Conservation (phyloP, 1,140 invertebrate species). For the Drosophila athabasca region DNA sequence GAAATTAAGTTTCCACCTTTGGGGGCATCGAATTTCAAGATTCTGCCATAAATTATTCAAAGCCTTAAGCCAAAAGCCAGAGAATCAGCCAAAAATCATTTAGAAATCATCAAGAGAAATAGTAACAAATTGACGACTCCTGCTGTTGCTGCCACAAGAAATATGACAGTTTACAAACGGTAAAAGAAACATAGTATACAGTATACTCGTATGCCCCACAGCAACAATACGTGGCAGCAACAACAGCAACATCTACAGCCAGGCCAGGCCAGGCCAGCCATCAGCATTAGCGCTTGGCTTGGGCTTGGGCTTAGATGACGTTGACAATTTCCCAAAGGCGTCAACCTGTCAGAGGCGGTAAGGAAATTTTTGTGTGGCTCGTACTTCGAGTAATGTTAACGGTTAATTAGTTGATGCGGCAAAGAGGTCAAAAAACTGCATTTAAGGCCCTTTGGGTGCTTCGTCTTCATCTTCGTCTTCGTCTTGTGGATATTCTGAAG, state of each 20-base stretch:
- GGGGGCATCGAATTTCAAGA: conserved; percentile 31
- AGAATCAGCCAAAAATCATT: conserved; percentile 29
- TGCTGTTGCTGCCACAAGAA: conserved; percentile 22
- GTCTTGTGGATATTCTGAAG: neutral
- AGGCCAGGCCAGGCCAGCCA: neutral
- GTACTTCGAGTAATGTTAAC: conserved; percentile 32
- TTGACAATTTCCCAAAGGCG: conserved; percentile 62
- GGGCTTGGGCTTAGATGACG: conserved; percentile 48
- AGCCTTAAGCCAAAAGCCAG: conserved; percentile 11
- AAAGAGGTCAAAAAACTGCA: conserved; percentile 63
- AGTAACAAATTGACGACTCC: conserved; percentile 68
- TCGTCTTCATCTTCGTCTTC: neutral
- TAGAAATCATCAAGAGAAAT: conserved; percentile 65
- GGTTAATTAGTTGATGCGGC: conserved; percentile 56
- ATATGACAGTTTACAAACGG: conserved; percentile 71
- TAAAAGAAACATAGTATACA: conserved; percentile 40
- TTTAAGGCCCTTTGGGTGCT: conserved; percentile 15
- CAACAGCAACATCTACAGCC: conserved; percentile 8
- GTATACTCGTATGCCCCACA: conserved; percentile 29
- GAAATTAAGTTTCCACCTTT: conserved; percentile 2
- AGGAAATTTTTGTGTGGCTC: conserved; percentile 32
- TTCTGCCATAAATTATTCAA: conserved; percentile 49
- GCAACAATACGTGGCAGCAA: conserved; percentile 12
- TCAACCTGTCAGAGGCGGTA: conserved; percentile 38
- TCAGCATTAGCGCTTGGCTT: conserved; percentile 40